Conservation (phyloP, 2,888 invertebrate species). For the Charanyca ferruginea region DNA sequence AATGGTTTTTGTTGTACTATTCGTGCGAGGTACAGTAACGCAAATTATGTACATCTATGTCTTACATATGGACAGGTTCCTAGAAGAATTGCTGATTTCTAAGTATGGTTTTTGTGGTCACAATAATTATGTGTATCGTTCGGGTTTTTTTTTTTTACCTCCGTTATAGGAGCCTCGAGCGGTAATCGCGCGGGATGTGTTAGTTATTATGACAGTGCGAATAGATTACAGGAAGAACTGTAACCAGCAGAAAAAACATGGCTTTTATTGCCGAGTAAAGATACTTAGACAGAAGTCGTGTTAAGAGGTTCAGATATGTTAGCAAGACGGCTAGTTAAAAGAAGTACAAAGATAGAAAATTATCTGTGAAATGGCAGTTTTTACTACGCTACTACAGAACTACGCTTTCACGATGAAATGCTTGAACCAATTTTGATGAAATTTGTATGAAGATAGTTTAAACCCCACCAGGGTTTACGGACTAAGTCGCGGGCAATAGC, state of each 20-base stretch:
- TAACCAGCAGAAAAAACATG: background rate
- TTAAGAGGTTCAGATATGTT: background rate
- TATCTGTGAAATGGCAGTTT: too few species aligned
- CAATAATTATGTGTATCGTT: slow-evolving; percentile 53
- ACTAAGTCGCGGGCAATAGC: too few species aligned
- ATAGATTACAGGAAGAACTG: slow-evolving; percentile 14
- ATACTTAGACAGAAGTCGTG: background rate
- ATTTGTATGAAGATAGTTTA: too few species aligned
- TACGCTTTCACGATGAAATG: too few species aligned
- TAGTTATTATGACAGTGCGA: slow-evolving; percentile 26
- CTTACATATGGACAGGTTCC: slow-evolving; percentile 60
- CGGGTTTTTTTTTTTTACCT: slow-evolving; percentile 35
- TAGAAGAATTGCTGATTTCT: slow-evolving; percentile 59
- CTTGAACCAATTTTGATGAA: too few species aligned
- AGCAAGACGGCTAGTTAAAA: background rate
- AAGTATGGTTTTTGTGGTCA: slow-evolving; percentile 54
- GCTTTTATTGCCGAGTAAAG: background rate
- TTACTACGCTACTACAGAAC: too few species aligned
- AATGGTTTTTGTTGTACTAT: slow-evolving; percentile 38
- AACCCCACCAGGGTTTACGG: too few species aligned
- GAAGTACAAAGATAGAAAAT: too few species aligned
- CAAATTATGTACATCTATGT: slow-evolving; percentile 43
- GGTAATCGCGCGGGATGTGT: slow-evolving; percentile 26
- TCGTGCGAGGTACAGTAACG: slow-evolving; percentile 52
- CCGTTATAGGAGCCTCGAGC: slow-evolving; percentile 39